A percentile compares a stretch with the other conserved stretches of the same genome.
Conservation (phyloP, 2,113 vertebrate species). For the Gracilinanus agilis region DNA sequence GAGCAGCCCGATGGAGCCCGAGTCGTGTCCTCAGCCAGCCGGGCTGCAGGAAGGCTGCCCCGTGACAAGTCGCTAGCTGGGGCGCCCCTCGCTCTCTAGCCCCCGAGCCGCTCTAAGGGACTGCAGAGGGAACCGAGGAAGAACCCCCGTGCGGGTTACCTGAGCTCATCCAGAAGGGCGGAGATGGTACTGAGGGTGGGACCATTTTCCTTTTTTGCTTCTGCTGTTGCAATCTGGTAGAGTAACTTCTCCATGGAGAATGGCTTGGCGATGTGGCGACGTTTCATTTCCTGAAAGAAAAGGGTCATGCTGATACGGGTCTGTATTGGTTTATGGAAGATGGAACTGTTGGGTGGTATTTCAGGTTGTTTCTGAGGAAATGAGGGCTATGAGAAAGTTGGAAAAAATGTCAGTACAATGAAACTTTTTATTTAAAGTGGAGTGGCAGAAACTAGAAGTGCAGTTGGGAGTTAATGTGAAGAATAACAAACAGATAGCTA, state of each 20-base stretch:
- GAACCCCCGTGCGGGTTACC: conserved; percentile 80
- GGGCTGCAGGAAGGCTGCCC: neutral
- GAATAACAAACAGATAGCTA: neutral
- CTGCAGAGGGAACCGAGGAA: neutral
- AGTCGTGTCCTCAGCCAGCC: neutral
- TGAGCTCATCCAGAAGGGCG: conserved; percentile 97
- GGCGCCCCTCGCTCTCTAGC: neutral
- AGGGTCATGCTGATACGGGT: neutral
- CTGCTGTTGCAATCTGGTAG: conserved; percentile 97
- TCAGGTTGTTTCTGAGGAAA: neutral
- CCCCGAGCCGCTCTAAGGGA: neutral
- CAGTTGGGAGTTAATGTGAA: neutral
- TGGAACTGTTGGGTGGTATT: conserved; percentile 61
- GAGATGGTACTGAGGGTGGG: conserved; percentile 96
- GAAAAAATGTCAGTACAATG: neutral
- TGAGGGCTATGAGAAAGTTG: neutral
- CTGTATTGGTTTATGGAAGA: conserved; percentile 49
- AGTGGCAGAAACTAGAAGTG: neutral
- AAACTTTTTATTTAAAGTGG: neutral
- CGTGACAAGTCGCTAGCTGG: neutral
- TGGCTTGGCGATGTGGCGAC: conserved; percentile 95
- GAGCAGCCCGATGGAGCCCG: neutral
- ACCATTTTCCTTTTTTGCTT: conserved; percentile 97
- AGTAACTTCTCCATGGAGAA: conserved; percentile 99
- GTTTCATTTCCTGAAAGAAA: conserved; percentile 94